These are phyloP conservation scores for Drosophila atroscutellata DNA, from an alignment of 2,888 invertebrate genomes.

Conservation along the genomic window DNA sequence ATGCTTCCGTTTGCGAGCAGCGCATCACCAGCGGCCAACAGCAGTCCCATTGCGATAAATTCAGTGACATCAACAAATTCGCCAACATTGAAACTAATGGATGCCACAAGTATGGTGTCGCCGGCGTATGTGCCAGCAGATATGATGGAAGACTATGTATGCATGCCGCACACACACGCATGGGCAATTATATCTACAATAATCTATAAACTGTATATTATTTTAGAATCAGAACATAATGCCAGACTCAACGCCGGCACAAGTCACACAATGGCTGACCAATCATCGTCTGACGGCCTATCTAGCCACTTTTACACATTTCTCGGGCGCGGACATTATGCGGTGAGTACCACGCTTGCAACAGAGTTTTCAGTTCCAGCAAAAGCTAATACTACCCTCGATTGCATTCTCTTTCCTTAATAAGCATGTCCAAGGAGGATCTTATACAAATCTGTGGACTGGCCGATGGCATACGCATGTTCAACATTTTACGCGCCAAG, in stretches of 20 bases:
- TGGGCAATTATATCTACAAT: not conserved
- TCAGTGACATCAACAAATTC: constrained; percentile 85
- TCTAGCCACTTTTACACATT: constrained; percentile 91
- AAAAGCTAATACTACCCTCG: not conserved
- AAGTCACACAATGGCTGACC: constrained; percentile 93
- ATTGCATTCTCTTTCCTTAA: constrained; percentile 29
- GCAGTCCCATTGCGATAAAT: constrained; percentile 84
- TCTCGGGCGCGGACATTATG: constrained; percentile 95
- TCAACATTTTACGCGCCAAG: constrained; percentile 95
- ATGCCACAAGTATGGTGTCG: constrained; percentile 83
- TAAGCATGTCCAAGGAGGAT: constrained; percentile 93
- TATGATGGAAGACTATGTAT: constrained; percentile 84
- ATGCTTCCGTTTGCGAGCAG: constrained; percentile 81
- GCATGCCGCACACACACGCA: constrained; percentile 21
- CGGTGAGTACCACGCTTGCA: constrained; percentile 85
- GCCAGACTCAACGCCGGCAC: constrained; percentile 89
- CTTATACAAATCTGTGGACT: constrained; percentile 97
- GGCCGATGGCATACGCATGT: constrained; percentile 96
- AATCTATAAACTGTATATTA: not conserved
- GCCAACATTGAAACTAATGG: constrained; percentile 84
- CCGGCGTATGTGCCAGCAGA: constrained; percentile 82
- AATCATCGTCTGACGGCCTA: constrained; percentile 91
- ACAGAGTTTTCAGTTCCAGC: not conserved
- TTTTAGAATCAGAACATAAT: constrained; percentile 86
- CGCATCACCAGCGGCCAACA: constrained; percentile 80